Conservation (phyloP, 1,140 invertebrate species). For the Temnothorax longispinosus region DNA sequence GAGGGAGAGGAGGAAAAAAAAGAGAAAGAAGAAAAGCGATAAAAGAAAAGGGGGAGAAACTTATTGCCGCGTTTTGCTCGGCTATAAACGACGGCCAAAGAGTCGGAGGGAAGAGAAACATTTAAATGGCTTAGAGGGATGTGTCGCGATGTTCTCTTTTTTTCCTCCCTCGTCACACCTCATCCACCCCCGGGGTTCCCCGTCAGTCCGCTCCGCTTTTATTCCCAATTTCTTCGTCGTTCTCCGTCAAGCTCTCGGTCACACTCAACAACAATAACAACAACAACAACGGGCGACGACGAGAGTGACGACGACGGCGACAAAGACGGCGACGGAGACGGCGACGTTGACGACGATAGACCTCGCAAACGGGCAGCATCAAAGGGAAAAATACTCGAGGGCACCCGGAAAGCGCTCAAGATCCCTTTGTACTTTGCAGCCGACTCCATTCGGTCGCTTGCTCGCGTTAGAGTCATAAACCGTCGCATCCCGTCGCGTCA, state of each 20-base stretch:
- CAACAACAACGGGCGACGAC: background rate
- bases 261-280: slow-evolving; percentile 42
- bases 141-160: slow-evolving; percentile 24
- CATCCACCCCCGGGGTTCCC: background rate
- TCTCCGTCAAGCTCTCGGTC: slow-evolving; percentile 22
- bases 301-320: background rate
- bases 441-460: slow-evolving; percentile 66
- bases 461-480: slow-evolving; percentile 66
- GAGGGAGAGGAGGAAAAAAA: background rate
- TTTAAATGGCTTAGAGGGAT: slow-evolving; percentile 66
- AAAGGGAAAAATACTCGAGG: slow-evolving; percentile 68
- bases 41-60: slow-evolving; percentile 61
- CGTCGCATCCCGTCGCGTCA: slow-evolving; percentile 32
- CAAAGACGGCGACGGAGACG: no score
- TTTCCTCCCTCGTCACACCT: slow-evolving; percentile 41
- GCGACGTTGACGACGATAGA: slow-evolving; percentile 36
- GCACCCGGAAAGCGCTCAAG: slow-evolving; percentile 70
- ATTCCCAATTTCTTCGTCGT: slow-evolving; percentile 29
- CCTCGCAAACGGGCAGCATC: slow-evolving; percentile 59
- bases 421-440: slow-evolving; percentile 71
- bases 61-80: slow-evolving; percentile 73
- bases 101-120: slow-evolving; percentile 60
- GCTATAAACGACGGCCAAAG: slow-evolving; percentile 64
- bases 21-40: background rate
- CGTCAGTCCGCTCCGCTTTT: background rate